phyloP scores from a whole-genome alignment of 2,888 invertebrate genomes.

The Drosophila paracracens region DNA sequence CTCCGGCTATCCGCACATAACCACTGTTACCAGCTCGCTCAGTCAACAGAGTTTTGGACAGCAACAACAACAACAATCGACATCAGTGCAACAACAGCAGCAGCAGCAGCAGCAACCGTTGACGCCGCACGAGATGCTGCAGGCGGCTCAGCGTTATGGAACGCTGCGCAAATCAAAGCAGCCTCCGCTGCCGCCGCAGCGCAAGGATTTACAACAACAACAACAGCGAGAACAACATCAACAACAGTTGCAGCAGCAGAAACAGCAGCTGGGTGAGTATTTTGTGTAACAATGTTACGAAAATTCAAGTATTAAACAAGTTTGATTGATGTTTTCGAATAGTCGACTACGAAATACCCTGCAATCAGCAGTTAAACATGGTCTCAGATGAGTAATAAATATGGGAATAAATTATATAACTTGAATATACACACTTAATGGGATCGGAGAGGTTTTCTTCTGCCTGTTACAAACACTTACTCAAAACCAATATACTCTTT shows the following conservation, averaged over 20 bases:
- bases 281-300: background rate
- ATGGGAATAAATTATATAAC: background rate
- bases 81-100: conserved; percentile 34
- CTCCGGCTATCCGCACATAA: conserved; percentile 79
- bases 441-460: too few species aligned
- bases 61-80: conserved; percentile 30
- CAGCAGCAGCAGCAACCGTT: conserved; percentile 46
- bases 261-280: conserved; percentile 76
- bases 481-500: too few species aligned
- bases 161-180: conserved; percentile 80
- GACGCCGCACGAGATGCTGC: conserved; percentile 69
- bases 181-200: conserved; percentile 73
- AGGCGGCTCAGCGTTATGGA: conserved; percentile 80
- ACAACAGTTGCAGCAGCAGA: conserved; percentile 65
- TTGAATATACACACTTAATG: background rate
- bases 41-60: conserved; percentile 79
- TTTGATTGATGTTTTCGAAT: background rate
- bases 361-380: background rate
- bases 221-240: conserved; percentile 64
- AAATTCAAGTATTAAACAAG: background rate
- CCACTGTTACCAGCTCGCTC: conserved; percentile 73
- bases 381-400: background rate
- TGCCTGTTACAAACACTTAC: too few species aligned
- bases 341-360: background rate
- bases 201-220: conserved; percentile 73